phyloP scores from a whole-genome alignment of 2,113 vertebrate species.

The Hippocampus zosterae region DNA sequence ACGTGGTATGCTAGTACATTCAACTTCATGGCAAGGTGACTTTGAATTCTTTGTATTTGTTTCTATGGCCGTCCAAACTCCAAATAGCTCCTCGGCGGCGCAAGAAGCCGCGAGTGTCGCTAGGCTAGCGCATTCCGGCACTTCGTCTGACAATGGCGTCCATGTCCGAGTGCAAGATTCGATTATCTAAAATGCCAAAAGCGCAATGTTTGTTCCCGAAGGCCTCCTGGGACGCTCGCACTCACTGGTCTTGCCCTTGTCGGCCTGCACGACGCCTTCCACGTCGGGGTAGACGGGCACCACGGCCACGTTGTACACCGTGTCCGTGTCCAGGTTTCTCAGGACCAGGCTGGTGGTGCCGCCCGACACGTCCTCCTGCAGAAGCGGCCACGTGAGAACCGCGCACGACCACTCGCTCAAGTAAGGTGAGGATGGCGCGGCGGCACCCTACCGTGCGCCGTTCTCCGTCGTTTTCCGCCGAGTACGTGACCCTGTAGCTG shows the following conservation, averaged over 20 bases:
- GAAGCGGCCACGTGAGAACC: too few relatives aligned
- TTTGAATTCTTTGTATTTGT: not conserved
- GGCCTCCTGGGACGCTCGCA: constrained; percentile 11
- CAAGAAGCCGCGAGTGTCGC: not conserved
- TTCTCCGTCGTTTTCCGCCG: constrained; percentile 68
- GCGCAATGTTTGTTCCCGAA: not conserved
- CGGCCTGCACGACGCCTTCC: constrained; percentile 81
- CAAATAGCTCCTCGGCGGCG: too few relatives aligned
- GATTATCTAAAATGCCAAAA: constrained; percentile 13
- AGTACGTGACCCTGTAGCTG: constrained; percentile 83
- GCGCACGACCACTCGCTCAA: too few relatives aligned
- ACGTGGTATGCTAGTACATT: too few relatives aligned
- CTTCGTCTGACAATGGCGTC: not conserved
- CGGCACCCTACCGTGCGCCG: constrained; percentile 72
- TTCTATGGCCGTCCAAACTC: not conserved
- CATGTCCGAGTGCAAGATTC: not conserved
- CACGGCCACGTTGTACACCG: constrained; percentile 63
- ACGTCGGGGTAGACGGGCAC: constrained; percentile 79
- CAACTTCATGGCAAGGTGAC: not conserved
- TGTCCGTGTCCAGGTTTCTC: constrained; percentile 64
- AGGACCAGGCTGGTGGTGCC: constrained; percentile 76
- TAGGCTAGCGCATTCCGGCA: not conserved
- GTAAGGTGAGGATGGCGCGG: too few relatives aligned
- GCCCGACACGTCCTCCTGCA: constrained; percentile 85
- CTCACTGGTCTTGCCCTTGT: constrained; percentile 89